Percentiles rank a stretch among this genome's conserved stretches.
Evolutionary conservation across 2,888 invertebrate genomes (phyloP).

Genomic region (Catotricha subobsoleta): DNA sequence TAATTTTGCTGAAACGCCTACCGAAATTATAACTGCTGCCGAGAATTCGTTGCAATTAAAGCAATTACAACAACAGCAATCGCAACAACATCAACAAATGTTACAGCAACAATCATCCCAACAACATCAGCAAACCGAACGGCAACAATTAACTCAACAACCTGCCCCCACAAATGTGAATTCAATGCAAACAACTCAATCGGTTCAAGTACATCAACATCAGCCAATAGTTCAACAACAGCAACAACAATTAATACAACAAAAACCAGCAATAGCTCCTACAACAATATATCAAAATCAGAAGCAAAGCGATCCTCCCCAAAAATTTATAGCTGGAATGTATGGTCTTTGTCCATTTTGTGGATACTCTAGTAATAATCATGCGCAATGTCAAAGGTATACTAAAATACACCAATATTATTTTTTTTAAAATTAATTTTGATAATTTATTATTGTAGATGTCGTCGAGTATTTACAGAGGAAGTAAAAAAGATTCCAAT

Average conservation of each 20-base stretch:
- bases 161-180: no score
- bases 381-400: slow-evolving; percentile 56
- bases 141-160: not conserved
- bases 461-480: slow-evolving; percentile 50
- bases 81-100: slow-evolving; percentile 12
- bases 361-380: slow-evolving; percentile 61
- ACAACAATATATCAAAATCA: slow-evolving; percentile 7
- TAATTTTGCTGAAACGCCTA: slow-evolving; percentile 12
- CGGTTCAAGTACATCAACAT: slow-evolving; percentile 5
- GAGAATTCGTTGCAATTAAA: slow-evolving; percentile 25
- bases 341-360: slow-evolving; percentile 64
- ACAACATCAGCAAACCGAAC: slow-evolving; percentile 3
- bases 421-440: not conserved
- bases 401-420: slow-evolving; percentile 6
- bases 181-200: no score
- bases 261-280: not conserved
- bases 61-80: slow-evolving; percentile 16
- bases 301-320: slow-evolving; percentile 26
- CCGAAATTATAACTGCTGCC: slow-evolving; percentile 27
- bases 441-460: slow-evolving; percentile 25
- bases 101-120: slow-evolving; percentile 9
- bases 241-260: slow-evolving; percentile 9
- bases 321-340: slow-evolving; percentile 50
- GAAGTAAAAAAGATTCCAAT: slow-evolving; percentile 38
- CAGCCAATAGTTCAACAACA: slow-evolving; percentile 11